These are phyloP conservation scores for Petrocephalus microphthalmus DNA, from an alignment of 2,113 vertebrate genomes.

Conservation along the genomic window DNA sequence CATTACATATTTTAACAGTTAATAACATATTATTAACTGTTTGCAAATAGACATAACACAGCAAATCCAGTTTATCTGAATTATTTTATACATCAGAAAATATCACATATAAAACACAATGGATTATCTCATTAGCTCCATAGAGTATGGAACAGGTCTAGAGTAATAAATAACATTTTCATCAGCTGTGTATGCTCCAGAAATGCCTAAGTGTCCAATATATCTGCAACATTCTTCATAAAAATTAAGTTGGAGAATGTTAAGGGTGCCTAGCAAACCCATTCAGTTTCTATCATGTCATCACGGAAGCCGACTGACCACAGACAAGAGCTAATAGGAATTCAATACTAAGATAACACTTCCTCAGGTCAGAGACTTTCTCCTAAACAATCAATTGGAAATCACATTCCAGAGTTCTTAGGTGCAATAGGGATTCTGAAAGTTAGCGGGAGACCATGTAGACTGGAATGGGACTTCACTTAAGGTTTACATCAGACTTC, in stretches of 20 bases:
- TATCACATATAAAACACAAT: background rate
- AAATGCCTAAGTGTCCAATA: background rate
- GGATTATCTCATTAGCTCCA: background rate
- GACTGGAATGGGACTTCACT: background rate
- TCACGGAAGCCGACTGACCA: background rate
- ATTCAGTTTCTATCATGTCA: constrained; percentile 1
- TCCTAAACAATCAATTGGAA: background rate
- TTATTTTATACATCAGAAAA: background rate
- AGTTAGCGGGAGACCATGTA: background rate
- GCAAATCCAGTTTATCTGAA: background rate
- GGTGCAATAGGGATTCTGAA: background rate
- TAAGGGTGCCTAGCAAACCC: background rate
- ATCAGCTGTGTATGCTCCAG: background rate
- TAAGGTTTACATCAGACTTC: background rate
- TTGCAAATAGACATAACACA: background rate
- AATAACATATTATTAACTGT: background rate
- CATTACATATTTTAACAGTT: background rate
- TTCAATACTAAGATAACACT: constrained; percentile 1
- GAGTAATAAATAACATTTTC: background rate
- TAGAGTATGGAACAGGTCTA: background rate
- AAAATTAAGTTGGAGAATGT: background rate
- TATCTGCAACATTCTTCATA: background rate
- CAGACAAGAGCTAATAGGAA: constrained; percentile 16
- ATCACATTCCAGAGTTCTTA: background rate
- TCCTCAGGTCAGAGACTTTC: constrained; percentile 5